Evolutionary conservation across 1,140 invertebrate genomes (phyloP).

Genomic region (Nebria ingens): DNA sequence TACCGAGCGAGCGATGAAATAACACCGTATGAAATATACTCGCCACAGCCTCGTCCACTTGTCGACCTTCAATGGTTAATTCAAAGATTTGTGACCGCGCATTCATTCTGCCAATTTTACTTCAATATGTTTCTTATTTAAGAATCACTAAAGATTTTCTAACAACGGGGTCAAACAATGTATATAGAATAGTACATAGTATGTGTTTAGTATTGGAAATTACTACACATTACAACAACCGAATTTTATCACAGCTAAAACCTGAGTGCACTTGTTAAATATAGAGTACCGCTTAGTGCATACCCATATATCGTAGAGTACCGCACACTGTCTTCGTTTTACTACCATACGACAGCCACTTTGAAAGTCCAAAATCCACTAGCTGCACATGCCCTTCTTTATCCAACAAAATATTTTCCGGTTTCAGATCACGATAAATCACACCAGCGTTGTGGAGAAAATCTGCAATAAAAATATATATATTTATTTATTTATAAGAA

Average conservation of each 20-base stretch:
- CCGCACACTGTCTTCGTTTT: slow-evolving; percentile 81
- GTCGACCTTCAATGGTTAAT: slow-evolving; percentile 80
- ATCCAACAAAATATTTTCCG: slow-evolving; percentile 84
- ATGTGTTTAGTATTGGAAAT: neutral
- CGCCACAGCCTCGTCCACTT: slow-evolving; percentile 89
- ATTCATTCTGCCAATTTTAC: slow-evolving; percentile 56
- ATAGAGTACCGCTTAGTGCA: slow-evolving; percentile 22
- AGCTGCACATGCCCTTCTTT: slow-evolving; percentile 65
- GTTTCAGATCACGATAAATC: slow-evolving; percentile 83
- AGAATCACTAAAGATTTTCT: neutral
- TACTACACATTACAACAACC: neutral
- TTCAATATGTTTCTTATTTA: too few relatives aligned
- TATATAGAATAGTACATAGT: neutral
- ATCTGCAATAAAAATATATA: slow-evolving; percentile 46
- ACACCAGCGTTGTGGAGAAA: slow-evolving; percentile 85
- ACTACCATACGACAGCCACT: slow-evolving; percentile 68
- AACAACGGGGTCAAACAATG: neutral
- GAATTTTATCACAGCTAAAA: slow-evolving; percentile 15
- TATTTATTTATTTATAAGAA: slow-evolving; percentile 11
- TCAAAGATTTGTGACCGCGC: slow-evolving; percentile 80
- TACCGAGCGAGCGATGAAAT: slow-evolving; percentile 88
- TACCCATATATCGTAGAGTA: slow-evolving; percentile 85
- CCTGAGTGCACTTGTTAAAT: slow-evolving; percentile 15
- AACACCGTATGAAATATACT: slow-evolving; percentile 92
- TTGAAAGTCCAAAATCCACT: slow-evolving; percentile 89